Percentiles rank a stretch among this genome's conserved stretches.
These are phyloP conservation scores for Lepidonotus clava DNA, from an alignment of 2,888 invertebrate species.

Conservation along the genomic window DNA sequence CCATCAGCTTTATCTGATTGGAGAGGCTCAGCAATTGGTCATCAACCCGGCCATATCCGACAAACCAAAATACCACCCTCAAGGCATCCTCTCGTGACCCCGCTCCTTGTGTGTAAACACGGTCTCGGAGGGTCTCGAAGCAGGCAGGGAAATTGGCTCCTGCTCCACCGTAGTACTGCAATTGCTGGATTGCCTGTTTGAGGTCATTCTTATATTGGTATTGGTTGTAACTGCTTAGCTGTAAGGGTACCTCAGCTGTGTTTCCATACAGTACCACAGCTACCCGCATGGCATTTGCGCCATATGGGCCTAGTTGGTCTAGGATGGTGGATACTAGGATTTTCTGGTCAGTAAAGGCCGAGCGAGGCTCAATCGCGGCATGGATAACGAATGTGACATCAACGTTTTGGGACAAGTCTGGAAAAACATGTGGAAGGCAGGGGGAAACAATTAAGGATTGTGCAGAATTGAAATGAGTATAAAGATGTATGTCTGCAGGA, in stretches of 20 bases:
- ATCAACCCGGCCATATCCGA: conserved; percentile 24
- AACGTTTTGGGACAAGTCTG: background rate
- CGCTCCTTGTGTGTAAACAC: background rate
- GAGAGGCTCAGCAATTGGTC: background rate
- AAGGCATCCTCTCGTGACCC: background rate
- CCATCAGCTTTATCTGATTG: background rate
- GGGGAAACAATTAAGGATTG: background rate
- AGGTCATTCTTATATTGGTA: background rate
- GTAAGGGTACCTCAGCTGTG: background rate
- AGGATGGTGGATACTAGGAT: background rate
- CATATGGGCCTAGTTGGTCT: background rate
- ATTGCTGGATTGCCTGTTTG: background rate
- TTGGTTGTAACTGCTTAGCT: background rate
- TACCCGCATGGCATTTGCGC: background rate
- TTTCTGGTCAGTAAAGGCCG: background rate
- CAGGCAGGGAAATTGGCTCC: background rate
- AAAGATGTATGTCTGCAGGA: background rate
- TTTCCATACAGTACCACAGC: background rate
- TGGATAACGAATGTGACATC: conserved; percentile 44
- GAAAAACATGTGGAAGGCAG: no score
- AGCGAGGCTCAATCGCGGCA: background rate
- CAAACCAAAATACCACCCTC: conserved; percentile 38
- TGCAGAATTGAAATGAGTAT: background rate
- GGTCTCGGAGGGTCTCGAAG: background rate
- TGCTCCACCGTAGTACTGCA: background rate